These are phyloP conservation scores for Junonia oenone DNA, from an alignment of 2,888 invertebrate genomes.

Conservation along the genomic window DNA sequence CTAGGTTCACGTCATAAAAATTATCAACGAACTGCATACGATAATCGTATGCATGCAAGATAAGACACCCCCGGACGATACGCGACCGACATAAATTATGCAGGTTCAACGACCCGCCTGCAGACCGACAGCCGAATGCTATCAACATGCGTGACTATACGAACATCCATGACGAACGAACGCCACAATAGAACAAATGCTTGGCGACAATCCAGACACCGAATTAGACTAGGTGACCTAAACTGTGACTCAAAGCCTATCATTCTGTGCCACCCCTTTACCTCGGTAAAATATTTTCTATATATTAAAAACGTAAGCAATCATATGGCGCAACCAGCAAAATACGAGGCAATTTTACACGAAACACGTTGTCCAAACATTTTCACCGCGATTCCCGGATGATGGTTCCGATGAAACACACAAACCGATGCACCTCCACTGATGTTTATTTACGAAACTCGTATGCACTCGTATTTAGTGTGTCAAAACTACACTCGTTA, in stretches of 20 bases:
- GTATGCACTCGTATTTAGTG: neutral
- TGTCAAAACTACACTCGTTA: neutral
- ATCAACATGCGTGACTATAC: constrained; percentile 55
- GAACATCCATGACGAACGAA: constrained; percentile 43
- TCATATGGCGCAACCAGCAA: neutral
- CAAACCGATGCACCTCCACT: neutral
- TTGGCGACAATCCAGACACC: constrained; percentile 69
- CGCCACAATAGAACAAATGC: constrained; percentile 70
- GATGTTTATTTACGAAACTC: neutral
- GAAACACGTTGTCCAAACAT: neutral
- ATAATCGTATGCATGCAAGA: constrained; percentile 23
- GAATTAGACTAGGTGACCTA: constrained; percentile 59
- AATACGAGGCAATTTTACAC: neutral
- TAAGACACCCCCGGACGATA: constrained; percentile 48
- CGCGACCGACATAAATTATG: constrained; percentile 46
- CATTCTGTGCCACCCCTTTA: constrained; percentile 17
- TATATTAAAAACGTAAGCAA: neutral
- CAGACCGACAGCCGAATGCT: constrained; percentile 30
- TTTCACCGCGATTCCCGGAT: constrained; percentile 16
- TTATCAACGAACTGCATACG: constrained; percentile 28
- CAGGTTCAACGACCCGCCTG: constrained; percentile 55
- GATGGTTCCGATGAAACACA: constrained; percentile 13
- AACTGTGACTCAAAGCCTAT: constrained; percentile 33
- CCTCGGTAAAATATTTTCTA: neutral
- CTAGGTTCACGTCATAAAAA: neutral